Evolutionary conservation across 37 sponge, comb jelly and placozoan species (phyloP), one percentile per base, ranked within the genome.

Genomic region (Halichondria panicea): DNA sequence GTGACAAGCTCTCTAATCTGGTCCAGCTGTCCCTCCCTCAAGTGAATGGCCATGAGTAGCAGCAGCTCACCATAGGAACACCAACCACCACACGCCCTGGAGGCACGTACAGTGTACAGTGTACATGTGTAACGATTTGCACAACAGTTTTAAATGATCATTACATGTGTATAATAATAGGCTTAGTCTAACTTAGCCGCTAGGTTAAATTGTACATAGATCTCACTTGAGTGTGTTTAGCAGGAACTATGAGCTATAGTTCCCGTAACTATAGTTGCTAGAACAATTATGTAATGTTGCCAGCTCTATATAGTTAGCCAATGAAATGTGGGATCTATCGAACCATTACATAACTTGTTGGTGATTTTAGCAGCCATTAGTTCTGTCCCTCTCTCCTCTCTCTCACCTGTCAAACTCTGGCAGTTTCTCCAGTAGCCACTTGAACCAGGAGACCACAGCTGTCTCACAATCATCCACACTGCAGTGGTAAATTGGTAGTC

Each of bases 31-130:
- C 71, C 75, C 54, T 89, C 89, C 33, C 82, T 81, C 33, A 93
- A 77, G 70, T 93, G 94, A 37, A 93, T 89, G 65, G 88, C 91
- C 1, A 77, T 78, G 43, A 93, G 55, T 28, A 89, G 71, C 42
- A 93, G 80, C 71, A 90, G 70, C 55, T 93, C 93, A 18, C 93
- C 85, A 43, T 88, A 92, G 24, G 87, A 55, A 46, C 67, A 73
- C 15, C 71, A 66, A 18, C 63, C 71, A 39, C 74, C 84, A 66
- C 78, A 64, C 21, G 60, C 69, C 44, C 84, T 83, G 50, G 6
- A 33, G 28, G 45, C 36, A 43, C 21, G 65, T 41, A 32, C 15
- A 27, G n/a, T n/a, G n/a, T n/a, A n/a, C n/a, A n/a, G n/a, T n/a
- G n/a, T n/a, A n/a, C n/a, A n/a, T n/a, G n/a, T n/a, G n/a, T n/a